A percentile compares a stretch with the other conserved stretches of the same genome.
Evolutionary conservation across 2,113 vertebrate genomes (phyloP).

Genomic region (Ptychochromis oligacanthus): DNA sequence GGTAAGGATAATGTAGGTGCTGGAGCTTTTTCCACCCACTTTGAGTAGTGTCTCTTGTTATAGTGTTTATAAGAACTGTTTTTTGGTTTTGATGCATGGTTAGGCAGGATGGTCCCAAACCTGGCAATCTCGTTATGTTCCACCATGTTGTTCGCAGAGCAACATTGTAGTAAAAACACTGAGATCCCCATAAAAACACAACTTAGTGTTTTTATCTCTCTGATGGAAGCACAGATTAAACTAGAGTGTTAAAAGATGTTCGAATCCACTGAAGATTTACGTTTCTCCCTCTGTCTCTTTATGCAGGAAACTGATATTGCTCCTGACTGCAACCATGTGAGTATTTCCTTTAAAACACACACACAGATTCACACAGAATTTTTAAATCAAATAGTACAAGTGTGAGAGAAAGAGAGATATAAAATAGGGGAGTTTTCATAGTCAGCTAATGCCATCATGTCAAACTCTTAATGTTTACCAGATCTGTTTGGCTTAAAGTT

Average conservation of each 20-base stretch:
- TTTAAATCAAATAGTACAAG: background rate
- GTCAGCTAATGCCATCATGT: background rate
- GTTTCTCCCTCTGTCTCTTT: background rate
- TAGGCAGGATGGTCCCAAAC: background rate
- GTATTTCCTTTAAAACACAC: conserved; percentile 65
- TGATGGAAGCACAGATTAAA: background rate
- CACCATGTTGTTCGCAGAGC: background rate
- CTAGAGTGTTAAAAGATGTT: background rate
- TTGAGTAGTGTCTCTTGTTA: background rate
- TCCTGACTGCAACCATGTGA: conserved; percentile 96
- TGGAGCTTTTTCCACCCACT: background rate
- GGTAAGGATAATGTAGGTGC: background rate
- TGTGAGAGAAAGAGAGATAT: background rate
- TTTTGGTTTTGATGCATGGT: background rate
- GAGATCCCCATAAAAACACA: background rate
- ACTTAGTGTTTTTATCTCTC: background rate
- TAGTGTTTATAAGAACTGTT: background rate
- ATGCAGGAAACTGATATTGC: conserved; percentile 91
- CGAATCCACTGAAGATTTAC: background rate
- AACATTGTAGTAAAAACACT: background rate
- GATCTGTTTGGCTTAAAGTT: background rate
- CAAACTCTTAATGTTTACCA: background rate
- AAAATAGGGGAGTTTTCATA: background rate
- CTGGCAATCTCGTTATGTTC: background rate
- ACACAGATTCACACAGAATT: background rate